phyloP scores from a whole-genome alignment of 2,888 invertebrate species.

The Spodoptera exigua region DNA sequence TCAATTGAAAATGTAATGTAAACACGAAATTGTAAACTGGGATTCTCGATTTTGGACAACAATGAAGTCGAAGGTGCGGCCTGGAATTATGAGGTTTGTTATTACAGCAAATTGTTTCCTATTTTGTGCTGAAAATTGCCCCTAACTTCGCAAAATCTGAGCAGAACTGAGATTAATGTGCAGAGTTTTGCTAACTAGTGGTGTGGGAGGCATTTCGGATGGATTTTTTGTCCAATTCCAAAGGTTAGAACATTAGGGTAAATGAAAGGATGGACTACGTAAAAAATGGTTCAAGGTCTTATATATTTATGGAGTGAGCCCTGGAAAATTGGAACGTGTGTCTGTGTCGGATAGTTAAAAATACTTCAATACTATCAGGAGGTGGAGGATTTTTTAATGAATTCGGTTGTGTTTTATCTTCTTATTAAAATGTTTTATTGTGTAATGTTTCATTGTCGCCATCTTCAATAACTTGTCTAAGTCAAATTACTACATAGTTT shows the following conservation, averaged over 20 bases:
- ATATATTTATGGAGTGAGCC: slow-evolving; percentile 30
- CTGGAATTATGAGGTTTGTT: slow-evolving; percentile 83
- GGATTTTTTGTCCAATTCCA: slow-evolving; percentile 45
- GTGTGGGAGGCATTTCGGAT: slow-evolving; percentile 20
- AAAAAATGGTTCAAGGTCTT: slow-evolving; percentile 32
- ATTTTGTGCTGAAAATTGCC: slow-evolving; percentile 76
- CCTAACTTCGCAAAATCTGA: slow-evolving; percentile 79
- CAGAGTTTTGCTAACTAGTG: slow-evolving; percentile 68
- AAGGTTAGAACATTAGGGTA: slow-evolving; percentile 26
- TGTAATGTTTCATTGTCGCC: no score
- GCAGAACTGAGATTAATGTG: slow-evolving; percentile 83
- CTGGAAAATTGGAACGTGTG: background rate
- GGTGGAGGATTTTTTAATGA: background rate
- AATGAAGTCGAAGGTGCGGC: slow-evolving; percentile 74
- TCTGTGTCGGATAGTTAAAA: slow-evolving; percentile 10
- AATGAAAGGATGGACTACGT: slow-evolving; percentile 19
- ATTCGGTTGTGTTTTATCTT: no score
- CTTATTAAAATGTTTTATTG: no score
- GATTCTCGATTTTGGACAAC: slow-evolving; percentile 57
- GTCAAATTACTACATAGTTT: no score
- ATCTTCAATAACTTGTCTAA: no score
- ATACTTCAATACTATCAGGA: background rate
- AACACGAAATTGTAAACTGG: slow-evolving; percentile 55
- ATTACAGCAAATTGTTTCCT: slow-evolving; percentile 84
- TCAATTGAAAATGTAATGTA: slow-evolving; percentile 50